Base-by-base conservation (phyloP, 1,140 invertebrate species). In the Drosophila pseudoananassae region DNA sequence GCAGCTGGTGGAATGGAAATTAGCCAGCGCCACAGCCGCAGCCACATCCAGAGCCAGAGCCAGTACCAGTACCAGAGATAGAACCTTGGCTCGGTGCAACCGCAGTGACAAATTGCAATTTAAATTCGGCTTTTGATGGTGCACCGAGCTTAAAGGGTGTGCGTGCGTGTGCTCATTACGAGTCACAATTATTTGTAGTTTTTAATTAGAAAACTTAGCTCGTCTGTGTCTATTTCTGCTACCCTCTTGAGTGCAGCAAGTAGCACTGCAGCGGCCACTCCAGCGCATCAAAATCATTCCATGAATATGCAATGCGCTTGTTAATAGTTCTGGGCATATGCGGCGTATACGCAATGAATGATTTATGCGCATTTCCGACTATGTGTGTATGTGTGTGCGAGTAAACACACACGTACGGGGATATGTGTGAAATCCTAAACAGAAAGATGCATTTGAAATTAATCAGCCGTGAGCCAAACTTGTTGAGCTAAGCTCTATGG, bases 61-160 rank as follows among this genome's bases (percentile, higher is more conserved):
- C 8, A 9, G 8, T 3, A 12, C 33, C 33, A 36, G 45, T 7
- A 5, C 14, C 14, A 15, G 15, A 14, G 52, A 46, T 56, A 77
- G 23, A 65, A 53, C 52, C 54, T 55, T 77, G 47, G 43, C 56
- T 45, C 57, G 33, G 10, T 12, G 72, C 36, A 56, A 57, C 60
- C 75, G 65, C 73, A 71, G 45, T 88, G 83, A 88, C 84, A 89
- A 88, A 88, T 88, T 74, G 79, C 77, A 88, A 88, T 88, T 88
- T 88, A 79, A 88, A 88, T 88, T 88, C 76, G 72, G 76, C 79
- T 76, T 88, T 88, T 72, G 83, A 61, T 78, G 59, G 49, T 66
- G 50, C 61, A 76, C 51, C 54, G 4, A 56, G 64, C 56, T 71
- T 53, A 25, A 49, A 47, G 54, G 46, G 31, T 25, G 23, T 58